A percentile compares a stretch with the other conserved stretches of the same genome.
Conservation (phyloP, 2,797 vertebrate species). For the Neosalanx taihuensis region DNA sequence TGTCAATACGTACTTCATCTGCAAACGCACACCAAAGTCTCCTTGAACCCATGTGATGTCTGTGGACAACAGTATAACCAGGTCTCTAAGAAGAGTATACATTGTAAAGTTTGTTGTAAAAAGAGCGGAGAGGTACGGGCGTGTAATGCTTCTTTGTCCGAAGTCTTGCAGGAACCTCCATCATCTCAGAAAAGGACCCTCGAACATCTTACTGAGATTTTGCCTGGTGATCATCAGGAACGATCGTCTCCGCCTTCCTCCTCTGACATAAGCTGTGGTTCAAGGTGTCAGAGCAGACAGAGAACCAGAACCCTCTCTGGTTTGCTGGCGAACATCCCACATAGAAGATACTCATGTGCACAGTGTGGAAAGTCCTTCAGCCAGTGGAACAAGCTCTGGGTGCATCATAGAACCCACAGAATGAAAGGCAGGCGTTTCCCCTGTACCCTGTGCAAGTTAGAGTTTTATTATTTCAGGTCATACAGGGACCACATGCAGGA, state of each 20-base stretch:
- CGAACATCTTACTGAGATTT: neutral
- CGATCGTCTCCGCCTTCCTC: slow-evolving; percentile 3
- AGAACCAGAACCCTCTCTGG: slow-evolving; percentile 14
- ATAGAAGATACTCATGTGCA: slow-evolving; percentile 33
- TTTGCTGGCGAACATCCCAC: slow-evolving; percentile 26
- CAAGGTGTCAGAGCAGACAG: slow-evolving; percentile 2
- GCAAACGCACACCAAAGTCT: slow-evolving; percentile 36
- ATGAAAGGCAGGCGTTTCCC: slow-evolving; percentile 30
- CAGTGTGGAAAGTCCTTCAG: slow-evolving; percentile 43
- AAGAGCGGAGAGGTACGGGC: slow-evolving; percentile 43
- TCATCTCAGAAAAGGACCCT: neutral
- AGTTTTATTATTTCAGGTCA: slow-evolving; percentile 48
- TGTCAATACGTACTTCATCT: slow-evolving; percentile 55
- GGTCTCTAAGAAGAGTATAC: slow-evolving; percentile 22
- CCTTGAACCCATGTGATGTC: slow-evolving; percentile 30
- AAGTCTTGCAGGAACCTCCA: slow-evolving; percentile 22
- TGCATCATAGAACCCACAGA: slow-evolving; percentile 37
- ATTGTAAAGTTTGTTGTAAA: slow-evolving; percentile 48
- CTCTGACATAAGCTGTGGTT: slow-evolving; percentile 18
- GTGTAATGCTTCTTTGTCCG: slow-evolving; percentile 31
- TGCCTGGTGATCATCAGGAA: slow-evolving; percentile 7
- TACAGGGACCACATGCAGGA: slow-evolving; percentile 51
- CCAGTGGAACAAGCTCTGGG: slow-evolving; percentile 43
- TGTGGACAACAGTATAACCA: slow-evolving; percentile 46
- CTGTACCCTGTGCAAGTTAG: slow-evolving; percentile 45